A percentile compares a stretch with the other conserved stretches of the same genome.
phyloP scores from a whole-genome alignment of 2,888 invertebrate genomes.

The Panopea generosa region DNA sequence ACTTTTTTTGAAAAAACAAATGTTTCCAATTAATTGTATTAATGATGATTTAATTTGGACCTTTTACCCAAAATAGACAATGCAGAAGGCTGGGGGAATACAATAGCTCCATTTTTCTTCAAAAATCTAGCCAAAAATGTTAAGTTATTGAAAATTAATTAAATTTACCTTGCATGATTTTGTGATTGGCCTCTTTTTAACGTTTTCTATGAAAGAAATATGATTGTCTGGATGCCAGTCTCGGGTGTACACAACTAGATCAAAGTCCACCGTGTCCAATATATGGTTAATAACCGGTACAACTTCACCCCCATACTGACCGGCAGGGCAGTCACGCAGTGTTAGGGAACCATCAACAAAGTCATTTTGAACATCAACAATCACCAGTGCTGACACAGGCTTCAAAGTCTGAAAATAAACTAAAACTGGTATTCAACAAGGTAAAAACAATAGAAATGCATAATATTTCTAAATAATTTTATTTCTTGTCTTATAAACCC shows the following conservation, averaged over 20 bases:
- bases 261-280: constrained; percentile 87
- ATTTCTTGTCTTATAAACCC: too few relatives aligned
- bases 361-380: constrained; percentile 99
- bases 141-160: too few relatives aligned
- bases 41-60: too few relatives aligned
- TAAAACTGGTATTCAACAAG: too few relatives aligned
- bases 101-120: too few relatives aligned
- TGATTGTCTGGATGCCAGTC: constrained; percentile 99
- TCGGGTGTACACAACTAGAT: constrained; percentile 95
- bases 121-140: too few relatives aligned
- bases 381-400: constrained; percentile 90
- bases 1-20: too few relatives aligned
- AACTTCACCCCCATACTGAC: constrained; percentile 88
- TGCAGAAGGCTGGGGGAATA: too few relatives aligned
- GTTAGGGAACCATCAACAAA: constrained; percentile 97
- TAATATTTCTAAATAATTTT: too few relatives aligned
- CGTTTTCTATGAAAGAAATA: constrained; percentile 98
- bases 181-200: constrained; percentile 83
- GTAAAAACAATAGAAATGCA: too few relatives aligned
- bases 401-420: constrained; percentile 74
- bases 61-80: too few relatives aligned
- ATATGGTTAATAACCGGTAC: constrained; percentile 95
- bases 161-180: constrained; percentile 65
- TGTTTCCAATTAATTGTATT: too few relatives aligned
- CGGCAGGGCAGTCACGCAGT: constrained; percentile 96